Conservation (phyloP, 2,113 vertebrate genomes). For the Tetrao urogallus region DNA sequence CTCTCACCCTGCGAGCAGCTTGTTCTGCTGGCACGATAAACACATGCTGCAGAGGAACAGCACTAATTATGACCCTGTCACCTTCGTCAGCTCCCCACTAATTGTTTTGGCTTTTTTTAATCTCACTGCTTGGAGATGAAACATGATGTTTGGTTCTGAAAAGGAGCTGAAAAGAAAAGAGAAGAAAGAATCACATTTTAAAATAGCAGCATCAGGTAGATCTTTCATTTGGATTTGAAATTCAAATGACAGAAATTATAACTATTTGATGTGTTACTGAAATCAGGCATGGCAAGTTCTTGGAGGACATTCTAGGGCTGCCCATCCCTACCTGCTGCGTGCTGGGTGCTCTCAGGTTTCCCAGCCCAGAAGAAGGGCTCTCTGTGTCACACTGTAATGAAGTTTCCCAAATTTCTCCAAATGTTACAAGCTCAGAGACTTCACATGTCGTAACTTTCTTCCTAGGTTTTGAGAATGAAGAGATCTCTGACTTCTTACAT, state of each 20-base stretch:
- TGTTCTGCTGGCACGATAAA: constrained; percentile 57
- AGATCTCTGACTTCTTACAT: too few relatives aligned
- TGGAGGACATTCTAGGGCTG: constrained; percentile 15
- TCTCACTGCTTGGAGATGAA: constrained; percentile 67
- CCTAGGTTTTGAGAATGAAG: too few relatives aligned
- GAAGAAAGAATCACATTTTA: constrained; percentile 67
- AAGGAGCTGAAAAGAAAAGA: constrained; percentile 63
- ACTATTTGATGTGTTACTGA: constrained; percentile 46
- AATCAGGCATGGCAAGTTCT: not conserved
- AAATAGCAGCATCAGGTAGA: constrained; percentile 66
- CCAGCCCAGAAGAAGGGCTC: not conserved
- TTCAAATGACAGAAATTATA: constrained; percentile 65
- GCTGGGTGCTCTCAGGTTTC: not conserved
- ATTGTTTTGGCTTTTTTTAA: constrained; percentile 71
- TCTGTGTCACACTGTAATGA: not conserved
- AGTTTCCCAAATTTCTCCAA: too few relatives aligned
- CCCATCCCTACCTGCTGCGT: not conserved
- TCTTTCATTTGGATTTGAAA: constrained; percentile 66
- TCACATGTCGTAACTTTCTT: too few relatives aligned
- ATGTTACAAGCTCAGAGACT: too few relatives aligned
- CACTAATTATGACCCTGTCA: constrained; percentile 81
- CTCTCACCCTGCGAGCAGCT: constrained; percentile 65
- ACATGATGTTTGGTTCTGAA: constrained; percentile 66
- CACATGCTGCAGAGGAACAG: constrained; percentile 69
- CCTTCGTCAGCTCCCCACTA: constrained; percentile 78